phyloP scores from a whole-genome alignment of 2,888 invertebrate species.

The Allophyes oxyacanthae region DNA sequence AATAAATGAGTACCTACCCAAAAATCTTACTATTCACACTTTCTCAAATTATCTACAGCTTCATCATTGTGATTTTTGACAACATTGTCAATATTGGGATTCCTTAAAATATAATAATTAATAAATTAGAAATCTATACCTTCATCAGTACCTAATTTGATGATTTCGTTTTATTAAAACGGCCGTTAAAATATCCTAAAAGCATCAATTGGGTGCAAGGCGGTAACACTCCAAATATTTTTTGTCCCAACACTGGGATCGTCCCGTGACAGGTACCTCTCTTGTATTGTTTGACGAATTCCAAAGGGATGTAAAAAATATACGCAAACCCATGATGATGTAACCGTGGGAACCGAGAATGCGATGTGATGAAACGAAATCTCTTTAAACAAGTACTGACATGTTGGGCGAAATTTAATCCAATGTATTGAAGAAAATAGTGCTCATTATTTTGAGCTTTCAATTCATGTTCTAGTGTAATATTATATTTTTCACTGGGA shows the following conservation, averaged over 20 bases:
- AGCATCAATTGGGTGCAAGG: conserved; percentile 19
- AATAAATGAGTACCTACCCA: no score
- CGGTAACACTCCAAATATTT: conserved; percentile 31
- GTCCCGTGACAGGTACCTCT: conserved; percentile 40
- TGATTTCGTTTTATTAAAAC: conserved; percentile 4
- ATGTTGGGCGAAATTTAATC: conserved; percentile 4
- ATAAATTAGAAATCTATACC: no score
- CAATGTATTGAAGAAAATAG: background rate
- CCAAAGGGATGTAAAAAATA: conserved; percentile 29
- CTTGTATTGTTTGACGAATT: conserved; percentile 21
- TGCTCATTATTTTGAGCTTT: background rate
- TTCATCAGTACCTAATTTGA: no score
- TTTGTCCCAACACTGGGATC: conserved; percentile 16
- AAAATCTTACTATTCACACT: no score
- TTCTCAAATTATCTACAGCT: no score
- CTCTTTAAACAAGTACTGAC: conserved; percentile 23
- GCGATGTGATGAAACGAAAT: conserved; percentile 1
- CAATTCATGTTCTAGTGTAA: no score
- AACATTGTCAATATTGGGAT: no score
- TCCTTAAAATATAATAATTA: no score
- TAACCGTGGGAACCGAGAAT: conserved; percentile 29
- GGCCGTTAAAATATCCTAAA: conserved; percentile 4
- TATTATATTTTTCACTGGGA: no score
- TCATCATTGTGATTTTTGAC: no score
- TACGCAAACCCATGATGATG: background rate